Conservation (phyloP, 2,888 invertebrate species). For the Pteria penguin region DNA sequence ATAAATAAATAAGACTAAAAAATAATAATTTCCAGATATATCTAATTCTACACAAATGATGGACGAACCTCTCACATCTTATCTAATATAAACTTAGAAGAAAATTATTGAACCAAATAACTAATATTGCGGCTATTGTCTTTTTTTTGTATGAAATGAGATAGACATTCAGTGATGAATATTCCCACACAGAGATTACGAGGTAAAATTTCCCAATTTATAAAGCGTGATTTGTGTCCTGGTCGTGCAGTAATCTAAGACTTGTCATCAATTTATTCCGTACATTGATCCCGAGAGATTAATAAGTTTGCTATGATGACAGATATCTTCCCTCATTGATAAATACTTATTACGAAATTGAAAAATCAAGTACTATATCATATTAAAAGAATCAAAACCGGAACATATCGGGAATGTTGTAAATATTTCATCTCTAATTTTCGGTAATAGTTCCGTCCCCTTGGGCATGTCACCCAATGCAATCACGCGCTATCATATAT, state of each 20-base stretch:
- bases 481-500: constrained; percentile 38
- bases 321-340: constrained; percentile 40
- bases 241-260: constrained; percentile 14
- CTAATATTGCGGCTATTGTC: no score
- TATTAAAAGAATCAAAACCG: constrained; percentile 43
- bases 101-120: no score
- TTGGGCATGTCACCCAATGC: constrained; percentile 32
- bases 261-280: constrained; percentile 17
- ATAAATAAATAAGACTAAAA: no score
- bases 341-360: constrained; percentile 48
- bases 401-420: constrained; percentile 36
- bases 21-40: no score
- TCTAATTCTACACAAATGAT: no score
- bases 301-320: constrained; percentile 27
- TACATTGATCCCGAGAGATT: constrained; percentile 17
- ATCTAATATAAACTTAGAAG: no score
- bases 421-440: constrained; percentile 47
- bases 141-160: no score
- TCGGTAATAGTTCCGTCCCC: constrained; percentile 34
- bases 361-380: constrained; percentile 38
- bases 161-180: no score
- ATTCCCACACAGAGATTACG: neutral
- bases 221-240: constrained; percentile 24
- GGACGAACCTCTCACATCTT: no score
- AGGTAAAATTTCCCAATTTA: neutral